A percentile compares a stretch with the other conserved stretches of the same genome.
Conservation (phyloP, 2,797 vertebrate genomes). For the Manis crassicaudata region DNA sequence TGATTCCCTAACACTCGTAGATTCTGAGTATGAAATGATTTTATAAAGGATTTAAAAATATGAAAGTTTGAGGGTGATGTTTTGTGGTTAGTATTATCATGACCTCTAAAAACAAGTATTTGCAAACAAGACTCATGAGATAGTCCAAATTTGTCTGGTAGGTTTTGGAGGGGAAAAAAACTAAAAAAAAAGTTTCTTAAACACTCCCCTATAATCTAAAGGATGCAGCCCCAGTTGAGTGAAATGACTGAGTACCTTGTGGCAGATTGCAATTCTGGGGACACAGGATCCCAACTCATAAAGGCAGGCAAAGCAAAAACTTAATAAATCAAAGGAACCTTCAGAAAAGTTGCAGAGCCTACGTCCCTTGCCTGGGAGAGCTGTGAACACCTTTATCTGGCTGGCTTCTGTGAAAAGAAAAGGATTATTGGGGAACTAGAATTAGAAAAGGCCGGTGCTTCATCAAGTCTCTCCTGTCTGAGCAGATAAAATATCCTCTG, state of each 20-base stretch:
- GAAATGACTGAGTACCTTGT: not conserved
- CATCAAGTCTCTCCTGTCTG: conserved; percentile 45
- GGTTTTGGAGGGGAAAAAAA: not conserved
- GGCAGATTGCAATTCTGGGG: not conserved
- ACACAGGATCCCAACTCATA: conserved; percentile 8
- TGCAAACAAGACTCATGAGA: not conserved
- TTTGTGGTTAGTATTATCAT: not conserved
- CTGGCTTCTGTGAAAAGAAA: conserved; percentile 59
- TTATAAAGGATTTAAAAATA: conserved; percentile 35
- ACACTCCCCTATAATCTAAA: not conserved
- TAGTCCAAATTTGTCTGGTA: not conserved
- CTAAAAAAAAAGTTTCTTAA: conserved; percentile 10
- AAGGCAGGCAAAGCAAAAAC: not conserved
- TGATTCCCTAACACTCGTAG: not conserved
- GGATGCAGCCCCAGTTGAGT: not conserved
- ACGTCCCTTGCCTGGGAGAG: conserved; percentile 20
- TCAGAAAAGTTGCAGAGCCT: conserved; percentile 38
- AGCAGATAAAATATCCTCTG: conserved; percentile 59
- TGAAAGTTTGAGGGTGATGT: not conserved
- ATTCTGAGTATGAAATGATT: not conserved
- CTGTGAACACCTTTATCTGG: not conserved
- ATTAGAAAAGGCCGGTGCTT: conserved; percentile 47
- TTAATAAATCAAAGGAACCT: conserved; percentile 65
- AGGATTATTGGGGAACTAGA: conserved; percentile 49
- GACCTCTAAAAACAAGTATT: conserved; percentile 27